Evolutionary conservation across 2,113 vertebrate genomes (phyloP), one percentile per base, ranked within the genome.

Genomic region (Phaethon lepturus): DNA sequence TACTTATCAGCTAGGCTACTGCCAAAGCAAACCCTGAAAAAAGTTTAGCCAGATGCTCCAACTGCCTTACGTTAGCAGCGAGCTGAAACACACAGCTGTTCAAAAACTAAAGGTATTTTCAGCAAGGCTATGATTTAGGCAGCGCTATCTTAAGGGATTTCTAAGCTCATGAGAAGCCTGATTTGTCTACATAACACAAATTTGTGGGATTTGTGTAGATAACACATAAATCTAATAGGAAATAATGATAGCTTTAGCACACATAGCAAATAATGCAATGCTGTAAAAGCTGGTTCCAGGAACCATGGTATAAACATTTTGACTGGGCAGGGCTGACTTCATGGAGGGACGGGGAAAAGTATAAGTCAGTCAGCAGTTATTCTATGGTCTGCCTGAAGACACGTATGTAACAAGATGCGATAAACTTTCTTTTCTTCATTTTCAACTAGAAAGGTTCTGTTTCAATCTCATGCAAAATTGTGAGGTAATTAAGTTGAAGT

Each of bases 401-500:
- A 60, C 0, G 3, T 33, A 15, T 38, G 26, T 56, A 38, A 5
- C 20, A 62, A 88, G 33, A 50, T 26, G 52, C 76, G 77, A 72
- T 53, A 86, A 68, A 80, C 67, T 76, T 86, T 86, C 5, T 67
- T 84, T 67, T 71, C 77, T 93, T 83, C 6, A 44, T 75, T 96
- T 89, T 90, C 35, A 81, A 7, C 44, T 90, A 63, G 24, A 25
- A 86, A 92, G 85, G 23, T 90, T 96, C 94, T 60, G 74, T 96
- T 96, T 96, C 60, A 77, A 53, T 60, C 89, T 95, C 44, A 71
- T 77, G 52, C 45, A 84, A 86, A 17, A 67, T 63, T 87, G 87
- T 92, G 87, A 77, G 90, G 95, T 97, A 98, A 98, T 98, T 98
- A 98, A 95, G 73, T 92, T 89, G 97, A 98, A 98, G 96, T 97